These are phyloP conservation scores for Parthenolecanium corni DNA, from an alignment of 2,888 invertebrate species.

Conservation along the genomic window DNA sequence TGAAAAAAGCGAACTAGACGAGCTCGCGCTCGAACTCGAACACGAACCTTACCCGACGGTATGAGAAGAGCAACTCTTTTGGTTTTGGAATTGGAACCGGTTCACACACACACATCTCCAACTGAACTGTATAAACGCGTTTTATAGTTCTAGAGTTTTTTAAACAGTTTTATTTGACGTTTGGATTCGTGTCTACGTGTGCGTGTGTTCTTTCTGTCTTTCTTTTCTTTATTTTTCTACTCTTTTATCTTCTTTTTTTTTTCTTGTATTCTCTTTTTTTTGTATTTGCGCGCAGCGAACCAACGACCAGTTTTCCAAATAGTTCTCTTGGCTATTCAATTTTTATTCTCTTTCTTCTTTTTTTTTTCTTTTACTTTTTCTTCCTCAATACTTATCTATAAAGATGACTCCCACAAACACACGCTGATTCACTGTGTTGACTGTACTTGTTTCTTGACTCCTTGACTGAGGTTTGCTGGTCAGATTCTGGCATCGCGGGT, in stretches of 20 bases:
- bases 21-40: no score
- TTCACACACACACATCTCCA: background rate
- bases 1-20: no score
- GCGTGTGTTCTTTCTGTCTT: no score
- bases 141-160: no score
- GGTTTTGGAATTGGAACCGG: background rate
- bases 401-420: background rate
- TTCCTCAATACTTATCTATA: background rate
- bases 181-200: no score
- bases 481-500: no score
- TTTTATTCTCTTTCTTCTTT: background rate
- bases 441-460: no score
- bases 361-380: background rate
- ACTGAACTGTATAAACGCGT: no score
- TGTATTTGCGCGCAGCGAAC: constrained; percentile 2
- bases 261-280: background rate
- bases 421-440: background rate
- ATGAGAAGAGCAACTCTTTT: background rate
- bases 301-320: constrained; percentile 3
- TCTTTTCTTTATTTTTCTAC: no score
- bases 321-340: background rate
- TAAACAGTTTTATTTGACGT: no score
- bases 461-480: no score
- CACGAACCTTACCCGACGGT: background rate
- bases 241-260: background rate